A percentile compares a stretch with the other conserved stretches of the same genome.
Conservation (phyloP, 2,797 vertebrate genomes). For the Vultur gryphus region DNA sequence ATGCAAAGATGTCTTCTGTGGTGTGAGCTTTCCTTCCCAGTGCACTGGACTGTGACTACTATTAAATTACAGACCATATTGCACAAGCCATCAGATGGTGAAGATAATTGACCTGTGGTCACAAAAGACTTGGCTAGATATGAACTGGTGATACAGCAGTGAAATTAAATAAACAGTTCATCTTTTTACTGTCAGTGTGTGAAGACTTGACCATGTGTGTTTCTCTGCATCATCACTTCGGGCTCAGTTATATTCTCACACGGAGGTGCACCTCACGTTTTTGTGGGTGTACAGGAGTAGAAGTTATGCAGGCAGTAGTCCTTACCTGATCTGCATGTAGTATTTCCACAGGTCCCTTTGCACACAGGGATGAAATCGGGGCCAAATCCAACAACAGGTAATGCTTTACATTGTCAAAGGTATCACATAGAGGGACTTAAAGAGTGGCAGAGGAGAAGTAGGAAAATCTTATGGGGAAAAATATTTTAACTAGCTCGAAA, state of each 20-base stretch:
- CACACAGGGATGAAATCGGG: not conserved
- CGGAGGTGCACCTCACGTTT: fast-evolving
- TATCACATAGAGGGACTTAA: not conserved
- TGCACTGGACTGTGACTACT: not conserved
- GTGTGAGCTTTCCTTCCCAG: not conserved
- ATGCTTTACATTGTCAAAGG: not conserved
- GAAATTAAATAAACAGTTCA: not conserved
- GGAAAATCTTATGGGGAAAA: not conserved
- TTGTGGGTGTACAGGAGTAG: not conserved
- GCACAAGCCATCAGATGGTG: not conserved
- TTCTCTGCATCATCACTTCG: not conserved
- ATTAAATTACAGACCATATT: not conserved
- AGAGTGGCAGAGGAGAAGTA: not conserved
- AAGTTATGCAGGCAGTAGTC: not conserved
- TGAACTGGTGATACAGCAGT: not conserved
- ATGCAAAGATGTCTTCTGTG: not conserved
- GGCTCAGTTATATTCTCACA: not conserved
- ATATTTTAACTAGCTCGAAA: not conserved
- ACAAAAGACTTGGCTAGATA: not conserved
- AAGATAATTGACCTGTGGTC: not conserved
- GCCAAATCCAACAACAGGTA: not conserved
- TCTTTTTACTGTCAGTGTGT: not conserved
- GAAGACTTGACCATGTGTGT: not conserved
- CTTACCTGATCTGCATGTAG: not conserved
- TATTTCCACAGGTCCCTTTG: not conserved